phyloP scores from a whole-genome alignment of 2,113 vertebrate species.

The Tupaia tana region DNA sequence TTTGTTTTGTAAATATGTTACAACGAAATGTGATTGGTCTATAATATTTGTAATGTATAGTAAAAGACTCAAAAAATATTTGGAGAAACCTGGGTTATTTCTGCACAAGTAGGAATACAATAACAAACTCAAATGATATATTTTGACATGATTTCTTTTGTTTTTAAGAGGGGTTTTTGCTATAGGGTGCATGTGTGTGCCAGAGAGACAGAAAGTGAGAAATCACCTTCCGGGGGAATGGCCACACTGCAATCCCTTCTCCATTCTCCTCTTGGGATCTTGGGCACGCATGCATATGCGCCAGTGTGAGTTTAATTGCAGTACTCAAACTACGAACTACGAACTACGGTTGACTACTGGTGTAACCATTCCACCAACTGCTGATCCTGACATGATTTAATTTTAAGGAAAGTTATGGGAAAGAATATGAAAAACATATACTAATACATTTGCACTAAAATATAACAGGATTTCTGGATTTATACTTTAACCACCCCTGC shows the following conservation, averaged over 20 bases:
- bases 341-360: too few relatives aligned
- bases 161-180: too few relatives aligned
- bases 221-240: too few relatives aligned
- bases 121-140: neutral
- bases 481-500: neutral
- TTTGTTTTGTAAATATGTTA: slow-evolving; percentile 89
- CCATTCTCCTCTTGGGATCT: too few relatives aligned
- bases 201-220: too few relatives aligned
- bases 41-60: slow-evolving; percentile 90
- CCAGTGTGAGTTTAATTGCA: too few relatives aligned
- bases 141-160: neutral
- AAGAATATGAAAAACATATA: slow-evolving; percentile 14
- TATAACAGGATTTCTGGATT: neutral
- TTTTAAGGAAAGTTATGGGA: neutral
- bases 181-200: too few relatives aligned
- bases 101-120: slow-evolving; percentile 54
- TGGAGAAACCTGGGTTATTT: slow-evolving; percentile 73
- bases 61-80: slow-evolving; percentile 87
- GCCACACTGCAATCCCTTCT: too few relatives aligned
- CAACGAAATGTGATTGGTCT: slow-evolving; percentile 87
- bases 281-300: too few relatives aligned
- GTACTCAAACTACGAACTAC: too few relatives aligned
- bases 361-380: too few relatives aligned
- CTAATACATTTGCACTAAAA: slow-evolving; percentile 2
- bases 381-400: neutral